Percentiles rank a stretch among this genome's conserved stretches.
These are phyloP conservation scores for Penaeus japonicus DNA, from an alignment of 1,140 invertebrate species.

Conservation along the genomic window DNA sequence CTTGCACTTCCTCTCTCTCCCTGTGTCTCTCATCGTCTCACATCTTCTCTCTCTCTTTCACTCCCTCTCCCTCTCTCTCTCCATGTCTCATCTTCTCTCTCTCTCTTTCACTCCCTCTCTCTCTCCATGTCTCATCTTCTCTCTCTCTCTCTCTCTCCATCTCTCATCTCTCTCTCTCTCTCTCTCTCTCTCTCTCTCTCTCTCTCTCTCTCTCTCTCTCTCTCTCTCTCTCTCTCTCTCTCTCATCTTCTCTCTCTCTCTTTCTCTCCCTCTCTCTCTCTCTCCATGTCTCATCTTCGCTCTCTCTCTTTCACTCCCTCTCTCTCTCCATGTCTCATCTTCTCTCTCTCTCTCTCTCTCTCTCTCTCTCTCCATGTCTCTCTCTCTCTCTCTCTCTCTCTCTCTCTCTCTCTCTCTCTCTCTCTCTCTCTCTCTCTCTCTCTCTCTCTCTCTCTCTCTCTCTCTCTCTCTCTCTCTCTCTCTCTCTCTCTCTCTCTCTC, in stretches of 20 bases:
- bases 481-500: background rate
- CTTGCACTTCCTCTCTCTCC: background rate
- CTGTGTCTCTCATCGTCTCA: too few species aligned
- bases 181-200: background rate
- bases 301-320: background rate
- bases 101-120: background rate
- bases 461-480: background rate
- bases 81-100: background rate
- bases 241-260: background rate
- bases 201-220: background rate
- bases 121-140: background rate
- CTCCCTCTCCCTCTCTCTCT: background rate
- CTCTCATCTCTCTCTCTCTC: background rate
- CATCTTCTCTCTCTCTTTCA: background rate
- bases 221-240: background rate
- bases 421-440: background rate
- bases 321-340: background rate
- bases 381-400: background rate
- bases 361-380: background rate
- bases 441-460: background rate
- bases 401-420: conserved; percentile 28
- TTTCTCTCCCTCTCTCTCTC: background rate
- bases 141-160: background rate
- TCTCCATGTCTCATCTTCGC: background rate
- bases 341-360: background rate